A percentile compares a stretch with the other conserved stretches of the same genome.
Evolutionary conservation across 1,140 invertebrate species (phyloP).

Genomic region (Trichoplusia ni): DNA sequence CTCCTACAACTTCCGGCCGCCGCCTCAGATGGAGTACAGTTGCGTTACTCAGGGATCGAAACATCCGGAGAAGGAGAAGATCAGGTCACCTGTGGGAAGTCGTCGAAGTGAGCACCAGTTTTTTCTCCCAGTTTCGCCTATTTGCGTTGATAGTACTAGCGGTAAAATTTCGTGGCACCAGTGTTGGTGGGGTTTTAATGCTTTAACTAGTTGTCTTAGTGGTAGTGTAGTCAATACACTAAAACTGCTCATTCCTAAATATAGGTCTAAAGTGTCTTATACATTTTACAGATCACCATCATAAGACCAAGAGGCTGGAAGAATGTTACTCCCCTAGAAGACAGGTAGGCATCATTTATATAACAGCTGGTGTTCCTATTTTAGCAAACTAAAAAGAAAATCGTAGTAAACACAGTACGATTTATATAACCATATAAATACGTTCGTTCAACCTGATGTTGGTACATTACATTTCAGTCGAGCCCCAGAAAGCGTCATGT

Average conservation of each 20-base stretch:
- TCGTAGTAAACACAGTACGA: too few relatives aligned
- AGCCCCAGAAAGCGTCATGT: not conserved
- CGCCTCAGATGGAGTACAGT: not conserved
- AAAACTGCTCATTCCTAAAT: too few relatives aligned
- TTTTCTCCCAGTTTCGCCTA: not conserved
- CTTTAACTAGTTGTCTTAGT: too few relatives aligned
- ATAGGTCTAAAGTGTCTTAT: not conserved
- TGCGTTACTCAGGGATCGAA: not conserved
- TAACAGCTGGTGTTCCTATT: not conserved
- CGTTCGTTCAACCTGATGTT: too few relatives aligned
- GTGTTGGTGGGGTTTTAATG: too few relatives aligned
- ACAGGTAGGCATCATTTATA: not conserved
- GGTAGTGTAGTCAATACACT: not conserved
- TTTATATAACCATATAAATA: too few relatives aligned
- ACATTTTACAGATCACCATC: constrained; percentile 12
- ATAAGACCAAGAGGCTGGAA: constrained; percentile 13
- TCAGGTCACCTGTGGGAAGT: not conserved
- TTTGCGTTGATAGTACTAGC: too few relatives aligned
- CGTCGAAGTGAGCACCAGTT: not conserved
- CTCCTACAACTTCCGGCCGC: not conserved
- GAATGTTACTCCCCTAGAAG: constrained; percentile 13
- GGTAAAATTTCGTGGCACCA: too few relatives aligned
- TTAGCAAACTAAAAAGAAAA: too few relatives aligned
- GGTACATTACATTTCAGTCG: too few relatives aligned
- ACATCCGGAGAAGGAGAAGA: not conserved